A percentile compares a stretch with the other conserved stretches of the same genome.
Conservation (phyloP, 2,797 vertebrate species). For the Gallinago stenura region DNA sequence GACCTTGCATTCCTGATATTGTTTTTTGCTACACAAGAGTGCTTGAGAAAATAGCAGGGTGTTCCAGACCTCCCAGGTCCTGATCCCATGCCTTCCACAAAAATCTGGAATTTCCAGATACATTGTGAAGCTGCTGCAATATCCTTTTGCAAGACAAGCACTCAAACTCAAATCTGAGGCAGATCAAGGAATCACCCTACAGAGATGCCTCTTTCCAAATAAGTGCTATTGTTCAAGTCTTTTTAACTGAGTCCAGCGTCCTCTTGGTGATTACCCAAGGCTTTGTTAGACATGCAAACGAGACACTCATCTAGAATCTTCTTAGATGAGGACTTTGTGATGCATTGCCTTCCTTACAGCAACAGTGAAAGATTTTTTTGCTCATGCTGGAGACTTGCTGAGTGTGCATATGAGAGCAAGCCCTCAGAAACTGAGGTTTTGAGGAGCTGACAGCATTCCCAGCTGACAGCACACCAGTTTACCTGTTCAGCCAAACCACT, state of each 20-base stretch:
- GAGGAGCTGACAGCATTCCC: conserved; percentile 41
- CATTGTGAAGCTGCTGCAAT: background rate
- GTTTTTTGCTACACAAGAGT: background rate
- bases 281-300: conserved; percentile 71
- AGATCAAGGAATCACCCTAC: conserved; percentile 43
- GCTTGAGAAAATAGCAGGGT: background rate
- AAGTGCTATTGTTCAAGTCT: conserved; percentile 61
- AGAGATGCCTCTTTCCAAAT: conserved; percentile 59
- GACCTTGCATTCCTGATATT: background rate
- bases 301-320: conserved; percentile 59
- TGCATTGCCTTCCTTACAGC: background rate
- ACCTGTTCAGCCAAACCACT: conserved; percentile 4
- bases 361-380: conserved; percentile 16
- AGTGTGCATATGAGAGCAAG: background rate
- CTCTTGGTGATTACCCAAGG: conserved; percentile 63
- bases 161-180: conserved; percentile 13
- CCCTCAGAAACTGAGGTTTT: background rate
- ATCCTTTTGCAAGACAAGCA: conserved; percentile 21
- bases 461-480: background rate
- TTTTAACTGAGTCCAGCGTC: conserved; percentile 68
- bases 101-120: conserved; percentile 52
- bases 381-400: conserved; percentile 25
- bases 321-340: conserved; percentile 23
- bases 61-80: background rate
- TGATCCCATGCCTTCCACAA: background rate